A percentile compares a stretch with the other conserved stretches of the same genome.
phyloP scores from a whole-genome alignment of 2,888 invertebrate genomes.

The Prosapia bicincta region DNA sequence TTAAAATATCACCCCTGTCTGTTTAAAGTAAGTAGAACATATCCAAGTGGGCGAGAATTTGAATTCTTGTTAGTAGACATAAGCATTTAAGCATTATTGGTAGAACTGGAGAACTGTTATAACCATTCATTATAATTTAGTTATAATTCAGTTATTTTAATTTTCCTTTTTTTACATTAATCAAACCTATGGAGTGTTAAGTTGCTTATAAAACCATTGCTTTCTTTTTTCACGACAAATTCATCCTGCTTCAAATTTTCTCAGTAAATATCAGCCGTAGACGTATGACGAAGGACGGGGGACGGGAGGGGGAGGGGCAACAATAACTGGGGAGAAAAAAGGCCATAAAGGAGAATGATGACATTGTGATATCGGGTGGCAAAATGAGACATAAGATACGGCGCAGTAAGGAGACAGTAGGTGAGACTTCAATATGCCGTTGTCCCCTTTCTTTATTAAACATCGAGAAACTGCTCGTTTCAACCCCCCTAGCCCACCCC shows the following conservation, averaged over 20 bases:
- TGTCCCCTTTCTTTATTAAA: not conserved
- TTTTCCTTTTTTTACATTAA: no score
- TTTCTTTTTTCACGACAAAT: not conserved
- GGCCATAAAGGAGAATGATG: slow-evolving; percentile 3
- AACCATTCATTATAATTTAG: no score
- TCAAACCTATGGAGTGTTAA: no score
- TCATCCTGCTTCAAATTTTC: not conserved
- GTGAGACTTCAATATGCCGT: not conserved
- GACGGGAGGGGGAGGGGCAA: not conserved
- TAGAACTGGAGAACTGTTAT: no score
- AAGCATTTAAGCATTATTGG: no score
- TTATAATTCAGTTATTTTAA: no score
- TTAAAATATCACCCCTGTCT: no score
- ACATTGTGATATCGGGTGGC: slow-evolving; percentile 10
- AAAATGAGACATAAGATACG: slow-evolving; percentile 10
- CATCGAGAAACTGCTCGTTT: not conserved
- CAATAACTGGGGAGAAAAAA: not conserved
- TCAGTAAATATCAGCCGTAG: not conserved
- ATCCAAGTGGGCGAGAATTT: no score
- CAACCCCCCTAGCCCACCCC: not conserved
- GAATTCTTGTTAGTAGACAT: no score
- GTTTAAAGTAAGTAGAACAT: no score
- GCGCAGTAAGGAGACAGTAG: not conserved
- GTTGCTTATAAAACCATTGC: not conserved
- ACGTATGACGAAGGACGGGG: not conserved